Evolutionary conservation across 1,140 invertebrate species (phyloP).

Genomic region (Bombus ignitus): DNA sequence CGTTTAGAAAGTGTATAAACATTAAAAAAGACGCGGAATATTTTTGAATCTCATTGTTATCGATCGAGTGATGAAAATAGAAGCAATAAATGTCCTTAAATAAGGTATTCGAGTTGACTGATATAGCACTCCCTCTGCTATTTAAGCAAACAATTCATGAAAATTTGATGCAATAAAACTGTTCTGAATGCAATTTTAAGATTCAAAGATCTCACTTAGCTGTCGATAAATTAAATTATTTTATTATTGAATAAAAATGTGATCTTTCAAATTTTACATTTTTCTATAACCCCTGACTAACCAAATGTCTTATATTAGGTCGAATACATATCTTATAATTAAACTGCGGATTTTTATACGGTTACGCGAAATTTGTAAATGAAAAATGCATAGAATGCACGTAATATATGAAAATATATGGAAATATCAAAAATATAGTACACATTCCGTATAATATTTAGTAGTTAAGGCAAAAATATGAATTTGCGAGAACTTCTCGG

Average conservation of each 20-base stretch:
- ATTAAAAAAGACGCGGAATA: neutral
- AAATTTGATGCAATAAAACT: neutral
- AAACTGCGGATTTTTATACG: too few relatives aligned
- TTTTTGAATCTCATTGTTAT: neutral
- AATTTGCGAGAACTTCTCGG: too few relatives aligned
- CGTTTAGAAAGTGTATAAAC: neutral
- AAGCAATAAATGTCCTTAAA: neutral
- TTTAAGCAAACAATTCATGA: neutral
- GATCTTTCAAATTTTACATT: neutral
- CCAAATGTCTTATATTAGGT: too few relatives aligned
- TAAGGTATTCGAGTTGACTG: neutral
- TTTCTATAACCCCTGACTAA: too few relatives aligned
- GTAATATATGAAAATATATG: too few relatives aligned
- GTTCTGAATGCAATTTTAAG: neutral
- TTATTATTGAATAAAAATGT: neutral
- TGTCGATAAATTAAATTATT: neutral
- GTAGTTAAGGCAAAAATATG: too few relatives aligned
- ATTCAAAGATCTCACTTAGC: neutral
- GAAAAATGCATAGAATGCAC: too few relatives aligned
- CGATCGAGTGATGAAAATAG: neutral
- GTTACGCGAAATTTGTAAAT: too few relatives aligned
- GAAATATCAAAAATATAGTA: too few relatives aligned
- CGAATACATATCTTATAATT: too few relatives aligned
- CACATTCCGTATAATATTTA: too few relatives aligned
- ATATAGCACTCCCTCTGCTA: neutral